Conservation (phyloP, 2,888 invertebrate genomes). For the Drosophila colorata region DNA sequence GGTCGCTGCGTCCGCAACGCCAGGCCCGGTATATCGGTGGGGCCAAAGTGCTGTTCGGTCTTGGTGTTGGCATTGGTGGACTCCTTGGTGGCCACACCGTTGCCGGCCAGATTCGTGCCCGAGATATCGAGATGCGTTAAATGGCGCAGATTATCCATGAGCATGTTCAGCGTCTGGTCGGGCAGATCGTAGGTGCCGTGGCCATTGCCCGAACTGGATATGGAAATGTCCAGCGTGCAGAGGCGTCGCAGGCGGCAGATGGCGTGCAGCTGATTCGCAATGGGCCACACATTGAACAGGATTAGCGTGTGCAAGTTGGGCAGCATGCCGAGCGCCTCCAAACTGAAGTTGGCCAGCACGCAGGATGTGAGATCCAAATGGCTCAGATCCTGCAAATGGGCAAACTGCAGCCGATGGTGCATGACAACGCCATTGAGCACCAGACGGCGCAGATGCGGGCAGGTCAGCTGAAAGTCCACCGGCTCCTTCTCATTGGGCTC, state of each 20-base stretch:
- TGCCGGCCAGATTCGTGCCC: slow-evolving; percentile 97
- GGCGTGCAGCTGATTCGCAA: slow-evolving; percentile 87
- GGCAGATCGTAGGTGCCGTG: slow-evolving; percentile 91
- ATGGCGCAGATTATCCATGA: slow-evolving; percentile 91
- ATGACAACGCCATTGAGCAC: slow-evolving; percentile 84
- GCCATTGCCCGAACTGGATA: slow-evolving; percentile 87
- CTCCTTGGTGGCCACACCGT: slow-evolving; percentile 89
- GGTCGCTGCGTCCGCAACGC: slow-evolving; percentile 91
- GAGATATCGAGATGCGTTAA: slow-evolving; percentile 96
- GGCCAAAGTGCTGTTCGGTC: slow-evolving; percentile 64
- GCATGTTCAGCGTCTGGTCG: slow-evolving; percentile 88
- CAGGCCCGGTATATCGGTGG: slow-evolving; percentile 94
- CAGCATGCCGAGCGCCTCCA: slow-evolving; percentile 87
- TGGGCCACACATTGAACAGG: slow-evolving; percentile 91
- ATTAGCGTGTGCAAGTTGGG: slow-evolving; percentile 90
- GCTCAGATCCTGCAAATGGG: slow-evolving; percentile 81
- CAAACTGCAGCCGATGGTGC: slow-evolving; percentile 83
- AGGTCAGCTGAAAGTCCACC: slow-evolving; percentile 87
- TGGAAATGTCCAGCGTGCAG: slow-evolving; percentile 94
- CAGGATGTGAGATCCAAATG: slow-evolving; percentile 85
- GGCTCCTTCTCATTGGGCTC: slow-evolving; percentile 86
- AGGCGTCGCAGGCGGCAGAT: slow-evolving; percentile 87
- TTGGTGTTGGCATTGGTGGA: slow-evolving; percentile 74
- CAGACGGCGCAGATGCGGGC: slow-evolving; percentile 84
- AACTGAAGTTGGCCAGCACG: slow-evolving; percentile 84